Evolutionary conservation across 92 coral and sea anemone genomes (phyloP).

Genomic region (Paragorgia papillata): DNA sequence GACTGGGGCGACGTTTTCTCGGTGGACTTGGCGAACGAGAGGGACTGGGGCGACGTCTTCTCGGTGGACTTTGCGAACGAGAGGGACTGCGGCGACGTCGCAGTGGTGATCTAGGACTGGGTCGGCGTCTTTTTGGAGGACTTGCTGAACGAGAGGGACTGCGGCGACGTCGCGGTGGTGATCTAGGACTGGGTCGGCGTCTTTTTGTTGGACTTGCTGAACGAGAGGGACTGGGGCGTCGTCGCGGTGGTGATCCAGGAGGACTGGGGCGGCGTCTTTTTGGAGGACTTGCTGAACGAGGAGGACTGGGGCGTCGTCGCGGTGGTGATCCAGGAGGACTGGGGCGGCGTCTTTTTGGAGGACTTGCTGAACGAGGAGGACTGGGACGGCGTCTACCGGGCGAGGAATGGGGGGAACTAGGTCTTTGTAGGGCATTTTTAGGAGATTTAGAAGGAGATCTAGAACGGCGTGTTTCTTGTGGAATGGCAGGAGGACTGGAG

Average conservation of each 20-base stretch:
- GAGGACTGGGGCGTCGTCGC: constrained; percentile 32
- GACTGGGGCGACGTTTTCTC: constrained; percentile 18
- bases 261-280: constrained; percentile 34
- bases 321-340: constrained; percentile 12
- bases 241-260: constrained; percentile 26
- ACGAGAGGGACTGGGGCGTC: constrained; percentile 58
- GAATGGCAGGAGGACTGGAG: background rate
- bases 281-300: constrained; percentile 38
- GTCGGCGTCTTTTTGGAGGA: constrained; percentile 40
- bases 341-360: constrained; percentile 3
- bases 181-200: constrained; percentile 32
- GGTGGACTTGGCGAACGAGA: constrained; percentile 18
- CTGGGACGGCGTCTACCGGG: constrained; percentile 3
- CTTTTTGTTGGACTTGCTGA: constrained; percentile 18
- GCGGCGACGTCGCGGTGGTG: constrained; percentile 3
- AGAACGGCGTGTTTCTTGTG: no score
- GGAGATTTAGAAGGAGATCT: no score
- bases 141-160: constrained; percentile 19
- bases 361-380: constrained; percentile 35
- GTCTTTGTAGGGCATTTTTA: no score
- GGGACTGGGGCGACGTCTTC: constrained; percentile 25
- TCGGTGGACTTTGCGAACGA: constrained; percentile 23
- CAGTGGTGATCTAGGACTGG: background rate
- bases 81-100: constrained; percentile 27
- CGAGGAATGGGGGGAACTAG: no score